A percentile compares a stretch with the other conserved stretches of the same genome.
Conservation (phyloP, 64 coral and sea anemone species). For the Porites australiensis region DNA sequence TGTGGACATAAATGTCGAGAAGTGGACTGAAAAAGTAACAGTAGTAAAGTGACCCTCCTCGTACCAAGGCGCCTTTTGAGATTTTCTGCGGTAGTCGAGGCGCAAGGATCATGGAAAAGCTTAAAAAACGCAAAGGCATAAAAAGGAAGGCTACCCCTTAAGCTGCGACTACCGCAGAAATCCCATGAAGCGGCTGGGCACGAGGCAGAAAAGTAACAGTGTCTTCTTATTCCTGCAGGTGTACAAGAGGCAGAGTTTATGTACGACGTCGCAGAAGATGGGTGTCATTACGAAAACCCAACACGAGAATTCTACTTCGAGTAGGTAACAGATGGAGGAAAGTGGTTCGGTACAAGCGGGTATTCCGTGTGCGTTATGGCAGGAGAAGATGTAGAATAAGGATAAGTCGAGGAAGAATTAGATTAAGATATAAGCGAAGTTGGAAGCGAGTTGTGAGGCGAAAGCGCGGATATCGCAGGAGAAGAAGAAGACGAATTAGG, state of each 20-base stretch:
- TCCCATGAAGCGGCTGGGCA: no score
- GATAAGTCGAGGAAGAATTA: neutral
- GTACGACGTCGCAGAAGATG: neutral
- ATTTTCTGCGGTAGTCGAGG: no score
- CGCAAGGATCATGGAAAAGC: no score
- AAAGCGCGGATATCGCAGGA: constrained; percentile 1
- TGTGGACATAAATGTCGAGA: no score
- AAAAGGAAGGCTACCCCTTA: no score
- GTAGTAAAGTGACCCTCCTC: no score
- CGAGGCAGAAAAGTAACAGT: neutral
- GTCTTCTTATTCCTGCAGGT: neutral
- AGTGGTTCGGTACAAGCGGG: neutral
- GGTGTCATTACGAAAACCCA: neutral
- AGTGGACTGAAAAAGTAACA: no score
- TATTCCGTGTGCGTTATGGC: constrained; percentile 7
- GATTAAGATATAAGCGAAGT: neutral
- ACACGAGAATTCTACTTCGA: neutral
- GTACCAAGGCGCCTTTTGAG: no score
- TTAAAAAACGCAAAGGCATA: no score
- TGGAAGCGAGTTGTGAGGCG: neutral
- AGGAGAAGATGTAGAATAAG: neutral
- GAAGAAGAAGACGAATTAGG: neutral
- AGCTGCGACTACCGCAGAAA: no score
- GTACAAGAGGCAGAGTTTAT: neutral
- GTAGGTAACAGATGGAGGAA: neutral